phyloP scores from a whole-genome alignment of 2,888 invertebrate genomes.

The Athalia circularis region DNA sequence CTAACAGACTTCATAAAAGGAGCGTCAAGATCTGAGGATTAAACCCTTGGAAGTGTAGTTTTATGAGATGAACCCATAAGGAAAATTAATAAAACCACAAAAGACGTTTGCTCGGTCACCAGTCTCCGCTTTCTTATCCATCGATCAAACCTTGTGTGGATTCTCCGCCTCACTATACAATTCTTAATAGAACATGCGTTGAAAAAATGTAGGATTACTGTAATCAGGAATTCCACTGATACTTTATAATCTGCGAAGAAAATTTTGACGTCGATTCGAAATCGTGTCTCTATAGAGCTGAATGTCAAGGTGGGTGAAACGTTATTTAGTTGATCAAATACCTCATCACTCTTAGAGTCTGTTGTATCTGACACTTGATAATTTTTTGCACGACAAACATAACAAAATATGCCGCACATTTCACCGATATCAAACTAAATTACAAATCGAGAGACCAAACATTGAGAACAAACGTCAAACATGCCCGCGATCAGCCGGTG shows the following conservation, averaged over 20 bases:
- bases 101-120: too few species aligned
- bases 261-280: not conserved
- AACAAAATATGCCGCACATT: slow-evolving; percentile 78
- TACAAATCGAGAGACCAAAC: not conserved
- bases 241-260: not conserved
- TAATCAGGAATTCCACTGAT: too few species aligned
- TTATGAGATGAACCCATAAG: too few species aligned
- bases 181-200: too few species aligned
- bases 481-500: not conserved
- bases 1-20: too few species aligned
- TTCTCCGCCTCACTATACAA: too few species aligned
- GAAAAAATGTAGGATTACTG: too few species aligned
- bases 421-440: slow-evolving; percentile 3
- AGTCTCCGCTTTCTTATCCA: too few species aligned
- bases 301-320: not conserved
- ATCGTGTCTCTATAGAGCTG: not conserved
- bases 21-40: too few species aligned
- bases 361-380: slow-evolving; percentile 48
- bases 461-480: not conserved
- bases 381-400: slow-evolving; percentile 65
- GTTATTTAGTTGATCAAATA: slow-evolving; percentile 19
- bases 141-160: too few species aligned
- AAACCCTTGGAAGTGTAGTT: too few species aligned
- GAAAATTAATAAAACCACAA: too few species aligned
- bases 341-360: slow-evolving; percentile 15